Base-by-base conservation (phyloP, 2,113 vertebrate genomes). In the Pseudorectes ferrugineus region DNA sequence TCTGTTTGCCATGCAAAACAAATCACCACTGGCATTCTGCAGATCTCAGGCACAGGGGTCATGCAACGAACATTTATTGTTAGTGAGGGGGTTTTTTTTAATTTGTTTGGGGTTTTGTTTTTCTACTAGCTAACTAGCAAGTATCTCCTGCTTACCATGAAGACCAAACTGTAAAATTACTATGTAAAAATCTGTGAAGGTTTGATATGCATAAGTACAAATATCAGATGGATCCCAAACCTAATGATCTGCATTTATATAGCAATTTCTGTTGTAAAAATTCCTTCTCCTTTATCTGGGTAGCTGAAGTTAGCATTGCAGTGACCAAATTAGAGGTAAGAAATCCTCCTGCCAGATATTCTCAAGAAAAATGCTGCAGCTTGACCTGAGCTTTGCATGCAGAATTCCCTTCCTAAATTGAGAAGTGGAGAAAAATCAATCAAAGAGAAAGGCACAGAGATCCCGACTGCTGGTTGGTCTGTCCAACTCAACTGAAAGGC, bases 391-490 rank as follows among this genome's bases (percentile, higher is more conserved):
- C 26, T 73, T 55, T 33, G 33, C 33, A 42, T 33, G 38, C 7
- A 38, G 33, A 84, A 84, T 58, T 86, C 35, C 29, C 26, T 59
- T 81, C 55, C 65, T 87, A 67, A 59, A 78, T 8, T 10, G 12
- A 14, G 36, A 93, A 54, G 16, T 21, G 40, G 57, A 58, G 48
- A 74, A 9, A 49, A 91, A 61, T 35, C 40, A 52, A 28, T 59
- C 12, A 38, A 33, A 88, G 35, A 63, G 33, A 58, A 76, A 89
- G 48, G 28, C 66, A 85, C 9, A 28, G 61, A 52, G 48, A 68
- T 29, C 28, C 23, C 0, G 0, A 42, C 33, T 1, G 4, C n/a
- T 26, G 11, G 52, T 10, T 67, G 48, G 29, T 68, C 55, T 68
- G 61, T 20, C 25, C n/a, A 57, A 3, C 16, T 46, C 15, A 35